phyloP scores from a whole-genome alignment of 2,113 vertebrate species.

The Percina caprodes region DNA sequence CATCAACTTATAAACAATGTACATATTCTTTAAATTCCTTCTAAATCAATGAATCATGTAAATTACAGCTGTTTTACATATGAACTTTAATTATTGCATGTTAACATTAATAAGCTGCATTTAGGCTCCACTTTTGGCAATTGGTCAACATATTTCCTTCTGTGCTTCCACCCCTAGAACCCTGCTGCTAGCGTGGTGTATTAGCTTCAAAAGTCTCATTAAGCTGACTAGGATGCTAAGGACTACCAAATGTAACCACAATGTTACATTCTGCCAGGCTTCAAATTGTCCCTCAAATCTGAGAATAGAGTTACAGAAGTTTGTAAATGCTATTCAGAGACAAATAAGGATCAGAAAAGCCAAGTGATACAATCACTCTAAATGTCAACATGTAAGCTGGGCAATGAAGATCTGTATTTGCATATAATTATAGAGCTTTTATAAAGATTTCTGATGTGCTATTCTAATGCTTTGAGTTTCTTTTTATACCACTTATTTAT shows the following conservation, averaged over 20 bases:
- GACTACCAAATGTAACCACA: background rate
- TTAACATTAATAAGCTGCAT: background rate
- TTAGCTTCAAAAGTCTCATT: background rate
- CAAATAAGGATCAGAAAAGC: conserved; percentile 51
- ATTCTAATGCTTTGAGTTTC: background rate
- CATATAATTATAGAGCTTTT: background rate
- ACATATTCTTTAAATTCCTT: background rate
- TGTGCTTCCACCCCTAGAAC: background rate
- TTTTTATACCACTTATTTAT: background rate
- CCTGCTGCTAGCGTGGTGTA: background rate
- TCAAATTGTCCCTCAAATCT: background rate
- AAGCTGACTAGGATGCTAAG: background rate
- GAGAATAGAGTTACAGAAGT: background rate
- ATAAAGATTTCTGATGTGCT: conserved; percentile 1
- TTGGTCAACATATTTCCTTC: background rate
- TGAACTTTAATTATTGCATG: background rate
- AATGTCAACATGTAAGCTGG: conserved; percentile 51
- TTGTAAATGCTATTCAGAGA: conserved; percentile 31
- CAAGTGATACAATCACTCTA: conserved; percentile 44
- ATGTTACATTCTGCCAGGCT: background rate
- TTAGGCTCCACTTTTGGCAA: background rate
- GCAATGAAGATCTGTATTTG: background rate
- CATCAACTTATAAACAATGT: background rate
- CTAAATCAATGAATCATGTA: background rate
- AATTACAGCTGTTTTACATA: background rate